phyloP scores from a whole-genome alignment of 2,888 invertebrate species.

The Brachyptera risi region DNA sequence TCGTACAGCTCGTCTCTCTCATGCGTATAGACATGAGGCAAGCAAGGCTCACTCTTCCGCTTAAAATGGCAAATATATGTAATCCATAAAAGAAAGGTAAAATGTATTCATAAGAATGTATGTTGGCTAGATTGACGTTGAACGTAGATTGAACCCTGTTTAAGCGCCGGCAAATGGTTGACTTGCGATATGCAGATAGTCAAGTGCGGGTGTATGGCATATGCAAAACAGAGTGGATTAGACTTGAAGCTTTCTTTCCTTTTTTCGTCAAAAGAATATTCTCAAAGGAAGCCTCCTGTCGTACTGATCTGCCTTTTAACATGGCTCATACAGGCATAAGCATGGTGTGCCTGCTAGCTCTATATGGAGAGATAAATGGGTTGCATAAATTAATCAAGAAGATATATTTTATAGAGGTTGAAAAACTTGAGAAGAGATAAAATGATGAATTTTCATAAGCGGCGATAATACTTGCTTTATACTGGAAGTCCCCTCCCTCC shows the following conservation, averaged over 20 bases:
- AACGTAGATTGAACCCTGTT: slow-evolving; percentile 33
- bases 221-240: slow-evolving; percentile 36
- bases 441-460: slow-evolving; percentile 36
- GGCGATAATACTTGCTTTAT: slow-evolving; percentile 28
- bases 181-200: too few species aligned
- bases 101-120: slow-evolving; percentile 35
- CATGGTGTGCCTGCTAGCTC: too few species aligned
- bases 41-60: slow-evolving; percentile 25
- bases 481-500: neutral
- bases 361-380: too few species aligned
- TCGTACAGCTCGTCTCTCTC: too few species aligned
- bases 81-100: slow-evolving; percentile 26
- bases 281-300: slow-evolving; percentile 34
- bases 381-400: slow-evolving; percentile 34
- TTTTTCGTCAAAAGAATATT: slow-evolving; percentile 33
- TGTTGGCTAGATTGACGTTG: slow-evolving; percentile 35
- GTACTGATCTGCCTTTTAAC: slow-evolving; percentile 30
- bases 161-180: slow-evolving; percentile 35
- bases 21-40: slow-evolving; percentile 19
- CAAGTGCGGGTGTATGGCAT: slow-evolving; percentile 35
- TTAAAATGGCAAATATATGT: slow-evolving; percentile 29
- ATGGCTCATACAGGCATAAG: too few species aligned
- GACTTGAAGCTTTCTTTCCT: slow-evolving; percentile 21
- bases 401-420: slow-evolving; percentile 16
- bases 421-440: slow-evolving; percentile 28